These are phyloP conservation scores for Mythimna albipuncta DNA, from an alignment of 2,888 invertebrate genomes.

Conservation along the genomic window DNA sequence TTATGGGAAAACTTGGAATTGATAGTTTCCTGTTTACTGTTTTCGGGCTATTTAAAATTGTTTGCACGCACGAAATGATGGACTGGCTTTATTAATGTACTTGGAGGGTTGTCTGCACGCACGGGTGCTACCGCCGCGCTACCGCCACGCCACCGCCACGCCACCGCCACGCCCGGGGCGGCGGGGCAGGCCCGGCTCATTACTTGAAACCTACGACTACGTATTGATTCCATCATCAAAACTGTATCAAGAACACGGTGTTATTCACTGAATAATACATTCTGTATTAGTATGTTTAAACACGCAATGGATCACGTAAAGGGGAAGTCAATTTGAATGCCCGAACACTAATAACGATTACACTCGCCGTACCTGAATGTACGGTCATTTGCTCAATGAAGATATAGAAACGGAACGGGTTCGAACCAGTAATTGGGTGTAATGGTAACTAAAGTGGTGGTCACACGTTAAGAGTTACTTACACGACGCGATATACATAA, in stretches of 20 bases:
- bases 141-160: slow-evolving; percentile 37
- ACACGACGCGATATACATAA: slow-evolving; percentile 76
- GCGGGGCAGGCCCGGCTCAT: slow-evolving; percentile 71
- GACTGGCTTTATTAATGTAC: slow-evolving; percentile 79
- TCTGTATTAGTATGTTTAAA: slow-evolving; percentile 84
- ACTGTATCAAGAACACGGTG: slow-evolving; percentile 80
- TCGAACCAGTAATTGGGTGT: slow-evolving; percentile 59
- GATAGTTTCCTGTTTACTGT: slow-evolving; percentile 86
- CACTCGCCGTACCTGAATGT: slow-evolving; percentile 58
- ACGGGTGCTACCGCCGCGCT: slow-evolving; percentile 78
- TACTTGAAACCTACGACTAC: slow-evolving; percentile 74
- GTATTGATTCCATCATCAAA: slow-evolving; percentile 82
- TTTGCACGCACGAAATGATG: slow-evolving; percentile 85
- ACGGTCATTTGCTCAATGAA: slow-evolving; percentile 69
- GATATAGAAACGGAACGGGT: slow-evolving; percentile 69
- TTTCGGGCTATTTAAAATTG: slow-evolving; percentile 84
- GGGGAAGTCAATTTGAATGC: slow-evolving; percentile 73
- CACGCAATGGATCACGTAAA: slow-evolving; percentile 81
- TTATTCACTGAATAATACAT: slow-evolving; percentile 86
- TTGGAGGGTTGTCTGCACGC: slow-evolving; percentile 82
- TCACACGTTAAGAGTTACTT: slow-evolving; percentile 77
- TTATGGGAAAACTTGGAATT: slow-evolving; percentile 87
- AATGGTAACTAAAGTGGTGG: slow-evolving; percentile 70
- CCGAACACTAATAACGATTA: slow-evolving; percentile 77
- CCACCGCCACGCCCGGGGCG: slow-evolving; percentile 26